Evolutionary conservation across 2,113 vertebrate species (phyloP).

Genomic region (Amblyopsis rosae): DNA sequence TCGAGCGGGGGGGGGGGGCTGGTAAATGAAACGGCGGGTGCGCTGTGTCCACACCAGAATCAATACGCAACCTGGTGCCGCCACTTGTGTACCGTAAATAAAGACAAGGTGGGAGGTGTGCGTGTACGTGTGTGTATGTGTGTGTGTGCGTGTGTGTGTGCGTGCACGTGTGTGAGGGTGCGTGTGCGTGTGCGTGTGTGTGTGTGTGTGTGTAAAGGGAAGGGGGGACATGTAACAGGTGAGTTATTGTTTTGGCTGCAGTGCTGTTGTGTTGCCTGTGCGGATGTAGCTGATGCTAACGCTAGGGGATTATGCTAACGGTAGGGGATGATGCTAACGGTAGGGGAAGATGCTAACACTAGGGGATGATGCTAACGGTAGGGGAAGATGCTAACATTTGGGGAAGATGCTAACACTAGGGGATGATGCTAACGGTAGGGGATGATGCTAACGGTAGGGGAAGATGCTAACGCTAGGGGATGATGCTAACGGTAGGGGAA

Average conservation of each 20-base stretch:
- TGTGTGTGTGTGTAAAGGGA: background rate
- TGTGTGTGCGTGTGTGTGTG: no score
- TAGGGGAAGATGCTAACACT: no score
- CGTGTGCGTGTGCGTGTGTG: background rate
- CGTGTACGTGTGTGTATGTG: no score
- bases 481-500: no score
- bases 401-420: no score
- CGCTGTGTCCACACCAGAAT: slow-evolving; percentile 25
- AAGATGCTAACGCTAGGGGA: no score
- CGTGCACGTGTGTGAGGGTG: no score
- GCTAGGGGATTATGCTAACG: background rate
- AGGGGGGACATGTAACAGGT: slow-evolving; percentile 29
- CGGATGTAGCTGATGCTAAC: slow-evolving; percentile 22
- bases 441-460: no score
- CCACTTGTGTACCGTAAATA: slow-evolving; percentile 38
- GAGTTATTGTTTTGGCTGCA: slow-evolving; percentile 19
- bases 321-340: no score
- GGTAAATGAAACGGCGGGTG: slow-evolving; percentile 54
- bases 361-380: no score
- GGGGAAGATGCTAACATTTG: no score
- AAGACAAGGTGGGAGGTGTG: slow-evolving; percentile 9
- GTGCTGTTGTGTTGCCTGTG: slow-evolving; percentile 6
- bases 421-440: no score
- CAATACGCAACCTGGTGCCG: slow-evolving; percentile 18
- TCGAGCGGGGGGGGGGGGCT: slow-evolving; percentile 24